A percentile compares a stretch with the other conserved stretches of the same genome.
These are phyloP conservation scores for Paracentrotus lividus DNA, from an alignment of 53 echinoderm and acorn worm species.

Conservation along the genomic window DNA sequence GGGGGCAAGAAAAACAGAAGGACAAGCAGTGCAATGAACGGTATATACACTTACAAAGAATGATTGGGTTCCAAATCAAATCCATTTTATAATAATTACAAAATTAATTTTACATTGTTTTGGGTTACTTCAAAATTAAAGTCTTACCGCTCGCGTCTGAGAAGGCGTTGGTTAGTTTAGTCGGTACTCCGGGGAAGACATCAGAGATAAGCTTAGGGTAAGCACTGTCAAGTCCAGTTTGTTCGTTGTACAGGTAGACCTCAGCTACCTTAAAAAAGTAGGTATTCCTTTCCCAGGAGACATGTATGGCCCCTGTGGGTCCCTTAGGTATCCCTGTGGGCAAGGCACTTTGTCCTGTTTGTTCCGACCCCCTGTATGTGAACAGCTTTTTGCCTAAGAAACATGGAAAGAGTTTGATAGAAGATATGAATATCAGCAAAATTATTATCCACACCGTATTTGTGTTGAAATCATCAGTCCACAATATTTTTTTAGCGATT, in stretches of 20 bases:
- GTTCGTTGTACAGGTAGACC: constrained; percentile 66
- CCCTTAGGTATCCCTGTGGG: constrained; percentile 62
- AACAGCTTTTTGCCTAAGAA: constrained; percentile 74
- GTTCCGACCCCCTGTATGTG: constrained; percentile 32
- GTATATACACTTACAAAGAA: no score
- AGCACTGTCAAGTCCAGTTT: constrained; percentile 46
- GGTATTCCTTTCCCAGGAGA: constrained; percentile 64
- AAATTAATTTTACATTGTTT: no score
- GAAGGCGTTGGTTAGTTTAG: constrained; percentile 70
- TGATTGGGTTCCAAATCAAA: no score
- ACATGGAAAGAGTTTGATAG: no score
- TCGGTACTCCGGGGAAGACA: constrained; percentile 65
- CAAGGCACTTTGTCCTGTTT: background rate
- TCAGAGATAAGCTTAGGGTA: constrained; percentile 66
- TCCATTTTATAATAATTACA: no score
- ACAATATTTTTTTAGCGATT: no score
- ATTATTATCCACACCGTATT: no score
- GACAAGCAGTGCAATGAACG: no score
- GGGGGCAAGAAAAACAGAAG: no score
- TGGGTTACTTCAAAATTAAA: no score
- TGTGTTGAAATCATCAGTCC: no score
- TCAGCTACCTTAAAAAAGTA: constrained; percentile 71
- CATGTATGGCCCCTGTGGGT: constrained; percentile 68
- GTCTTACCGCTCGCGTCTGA: constrained; percentile 68
- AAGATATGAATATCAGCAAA: no score